A percentile compares a stretch with the other conserved stretches of the same genome.
phyloP scores from a whole-genome alignment of 2,113 vertebrate species.

The Carollia perspicillata region DNA sequence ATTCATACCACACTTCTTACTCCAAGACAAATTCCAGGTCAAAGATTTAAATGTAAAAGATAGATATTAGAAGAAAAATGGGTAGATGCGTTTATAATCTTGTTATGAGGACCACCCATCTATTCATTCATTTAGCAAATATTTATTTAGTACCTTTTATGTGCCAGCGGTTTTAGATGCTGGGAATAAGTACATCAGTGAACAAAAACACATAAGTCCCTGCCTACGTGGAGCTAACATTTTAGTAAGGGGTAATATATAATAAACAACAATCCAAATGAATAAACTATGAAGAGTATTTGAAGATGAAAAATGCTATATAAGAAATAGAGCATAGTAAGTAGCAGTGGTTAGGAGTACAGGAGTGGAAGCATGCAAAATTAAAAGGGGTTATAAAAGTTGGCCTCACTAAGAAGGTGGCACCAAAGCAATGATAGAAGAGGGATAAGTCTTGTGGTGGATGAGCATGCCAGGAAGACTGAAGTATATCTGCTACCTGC shows the following conservation, averaged over 20 bases:
- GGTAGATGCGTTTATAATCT: background rate
- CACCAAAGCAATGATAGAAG: background rate
- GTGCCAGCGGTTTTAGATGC: background rate
- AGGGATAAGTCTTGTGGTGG: background rate
- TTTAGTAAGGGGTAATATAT: background rate
- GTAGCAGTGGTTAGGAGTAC: background rate
- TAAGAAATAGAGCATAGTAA: background rate
- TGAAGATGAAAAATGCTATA: background rate
- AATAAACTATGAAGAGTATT: background rate
- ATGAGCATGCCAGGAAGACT: background rate
- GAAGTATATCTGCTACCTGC: background rate
- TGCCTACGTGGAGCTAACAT: background rate
- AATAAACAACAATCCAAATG: background rate
- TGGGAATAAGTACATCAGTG: background rate
- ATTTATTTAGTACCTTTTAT: background rate
- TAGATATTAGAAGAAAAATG: background rate
- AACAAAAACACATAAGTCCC: background rate
- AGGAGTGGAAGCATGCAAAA: background rate
- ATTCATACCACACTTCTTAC: background rate
- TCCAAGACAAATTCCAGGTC: slow-evolving; percentile 24
- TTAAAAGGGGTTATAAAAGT: background rate
- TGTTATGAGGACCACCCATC: background rate
- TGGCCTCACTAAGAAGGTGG: background rate
- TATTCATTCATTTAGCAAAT: background rate
- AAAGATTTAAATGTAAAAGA: background rate